Evolutionary conservation across 2,113 vertebrate genomes (phyloP), one percentile per base, ranked within the genome.

Genomic region (Macquaria ambigua): DNA sequence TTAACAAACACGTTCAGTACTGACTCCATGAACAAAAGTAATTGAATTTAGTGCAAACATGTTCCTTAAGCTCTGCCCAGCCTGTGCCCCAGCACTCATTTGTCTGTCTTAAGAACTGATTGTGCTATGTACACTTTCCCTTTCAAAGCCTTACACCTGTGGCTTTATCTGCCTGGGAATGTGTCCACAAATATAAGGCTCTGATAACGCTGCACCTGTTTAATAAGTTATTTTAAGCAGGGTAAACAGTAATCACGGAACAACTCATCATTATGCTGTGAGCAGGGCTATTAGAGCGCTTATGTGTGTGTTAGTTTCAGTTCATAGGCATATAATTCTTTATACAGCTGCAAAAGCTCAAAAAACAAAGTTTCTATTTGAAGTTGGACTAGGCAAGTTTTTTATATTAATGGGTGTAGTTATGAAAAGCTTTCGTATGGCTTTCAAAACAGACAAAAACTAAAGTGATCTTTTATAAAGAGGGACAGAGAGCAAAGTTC

Each of bases 61-160:
- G 70, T 46, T 12, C 7, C 52, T 21, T 64, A 8, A 74, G 76
- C 76, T 79, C 8, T 62, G 79, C 59, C 85, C 77, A 63, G 79
- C 76, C 83, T 25, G 9, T 71, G 28, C 71, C 74, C 66, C 0
- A 10, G 81, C 78, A 83, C 23, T 80, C 86, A 56, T 93, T 86
- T 77, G 76, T 90, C 67, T 37, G 53, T 71, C 73, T 85, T 62
- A 68, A 89, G 81, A 64, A 25, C 79, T 83, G 86, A 93, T 89
- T 88, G 87, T 79, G 87, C 78, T 93, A 8, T 89, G 93, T 88
- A 87, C 87, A 81, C 87, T 93, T 82, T 92, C 88, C 61, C 87
- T 92, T 91, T 92, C 82, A 92, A 88, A 86, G 79, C 84, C 91
- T 84, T 90, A 86, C 91, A 94, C 89, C 94, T 93, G 92, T 82